Evolutionary conservation across 2,888 invertebrate genomes (phyloP).

Genomic region (Rhopalosiphum nymphaeae): DNA sequence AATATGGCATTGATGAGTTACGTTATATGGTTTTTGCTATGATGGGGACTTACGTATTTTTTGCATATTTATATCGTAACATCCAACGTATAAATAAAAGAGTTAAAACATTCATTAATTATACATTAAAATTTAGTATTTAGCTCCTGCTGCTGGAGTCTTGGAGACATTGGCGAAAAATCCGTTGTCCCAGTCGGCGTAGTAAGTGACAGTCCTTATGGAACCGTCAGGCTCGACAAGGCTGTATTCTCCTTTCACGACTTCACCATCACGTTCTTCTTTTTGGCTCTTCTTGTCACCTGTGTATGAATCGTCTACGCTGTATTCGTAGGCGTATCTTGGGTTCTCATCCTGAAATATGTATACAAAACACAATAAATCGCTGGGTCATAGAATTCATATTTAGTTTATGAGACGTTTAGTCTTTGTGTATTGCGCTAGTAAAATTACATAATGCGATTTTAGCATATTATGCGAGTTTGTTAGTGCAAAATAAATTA

Average conservation of each 20-base stretch:
- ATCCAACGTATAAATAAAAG: conserved; percentile 22
- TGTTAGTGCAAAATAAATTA: neutral
- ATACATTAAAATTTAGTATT: conserved; percentile 45
- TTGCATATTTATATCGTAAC: neutral
- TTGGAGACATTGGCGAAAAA: conserved; percentile 78
- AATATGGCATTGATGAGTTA: neutral
- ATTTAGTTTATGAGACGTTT: neutral
- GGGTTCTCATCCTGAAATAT: conserved; percentile 66
- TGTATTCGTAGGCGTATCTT: conserved; percentile 80
- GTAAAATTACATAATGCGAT: neutral
- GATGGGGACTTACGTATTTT: neutral
- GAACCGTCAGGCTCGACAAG: conserved; percentile 79
- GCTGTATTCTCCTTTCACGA: conserved; percentile 76
- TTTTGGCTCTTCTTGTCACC: conserved; percentile 81
- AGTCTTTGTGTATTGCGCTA: neutral
- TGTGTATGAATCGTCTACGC: conserved; percentile 81
- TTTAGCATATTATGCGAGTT: neutral
- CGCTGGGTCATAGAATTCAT: conserved; percentile 32
- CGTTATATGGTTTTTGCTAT: neutral
- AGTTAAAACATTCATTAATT: neutral
- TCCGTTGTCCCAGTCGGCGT: conserved; percentile 83
- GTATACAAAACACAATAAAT: neutral
- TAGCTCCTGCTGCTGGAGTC: conserved; percentile 56
- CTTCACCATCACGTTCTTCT: conserved; percentile 80
- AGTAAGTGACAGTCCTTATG: conserved; percentile 80